Evolutionary conservation across 2,797 vertebrate species (phyloP), one percentile per base, ranked within the genome.

Genomic region (Sarcophilus harrisii): DNA sequence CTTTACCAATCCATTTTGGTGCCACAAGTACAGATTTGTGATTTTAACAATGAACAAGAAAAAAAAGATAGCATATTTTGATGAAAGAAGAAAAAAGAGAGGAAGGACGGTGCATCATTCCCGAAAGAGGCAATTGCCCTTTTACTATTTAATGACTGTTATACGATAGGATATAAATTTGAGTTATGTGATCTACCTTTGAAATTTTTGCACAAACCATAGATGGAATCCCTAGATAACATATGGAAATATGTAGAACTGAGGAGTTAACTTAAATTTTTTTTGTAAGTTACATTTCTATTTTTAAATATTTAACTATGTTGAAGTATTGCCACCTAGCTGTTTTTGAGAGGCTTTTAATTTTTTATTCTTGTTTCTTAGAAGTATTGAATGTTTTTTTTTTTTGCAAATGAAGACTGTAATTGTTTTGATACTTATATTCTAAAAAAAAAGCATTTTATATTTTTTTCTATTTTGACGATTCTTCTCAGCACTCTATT

Each of bases 1-100:
- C 94, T 91, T 94, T 91, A 96, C 16, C 95, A 92, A 0, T 96
- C 93, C 95, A 0, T 94, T 97, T 95, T 95, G 62, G 95, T 87
- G 9, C 73, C 9, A 11, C 24, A 96, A 91, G 28, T 11, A 92
- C 32, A 95, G 52, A 60, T 96, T 94, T 98, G 94, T 58, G 91
- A 90, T 98, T 98, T 98, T 87, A 95, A 59, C 96, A 60, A 87
- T 54, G 96, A 92, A 95, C 97, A 91, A 93, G 73, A 87, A 87
- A 87, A 28, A 73, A 87, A 87, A 87, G 21, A 87, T 87, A 27
- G 12, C 38, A 87, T 2, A 4, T 45, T 87, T 38, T 45, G 45
- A 9, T 81, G n/a, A 45, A 45, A 81, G 24, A 24, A 45, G 9
- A 81, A 81, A 3, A 87, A 87, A 49, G n/a, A 81, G 21, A 45